Base-by-base conservation (phyloP, 2,888 invertebrate genomes). In the Pyralis farinalis region DNA sequence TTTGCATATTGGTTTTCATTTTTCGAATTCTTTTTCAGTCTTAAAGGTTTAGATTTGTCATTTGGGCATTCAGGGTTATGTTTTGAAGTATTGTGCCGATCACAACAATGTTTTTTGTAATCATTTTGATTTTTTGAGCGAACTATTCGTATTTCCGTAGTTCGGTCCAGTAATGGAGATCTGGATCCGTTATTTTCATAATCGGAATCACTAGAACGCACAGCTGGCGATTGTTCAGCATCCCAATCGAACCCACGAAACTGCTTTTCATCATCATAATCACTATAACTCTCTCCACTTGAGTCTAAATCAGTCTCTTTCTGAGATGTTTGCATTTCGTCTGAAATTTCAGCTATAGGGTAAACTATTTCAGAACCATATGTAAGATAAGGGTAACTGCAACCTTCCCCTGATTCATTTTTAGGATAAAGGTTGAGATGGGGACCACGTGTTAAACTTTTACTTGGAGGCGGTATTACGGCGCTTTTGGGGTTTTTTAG, bases 271-370 rank as follows among this genome's bases (percentile, higher is more conserved):
- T 91, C 92, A 47, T 93, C 92, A 53, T 90, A 91, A 63, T 92
- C 92, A 44, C 91, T 91, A 53, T 91, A 92, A 45, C 92, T 92
- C 53, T 91, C 90, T 12, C 90, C 91, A 33, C 90, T 88, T 0
- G 92, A 92, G 53, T 90, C 90, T 45, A 91, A 60, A 60, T 92
- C 92, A 0, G 91, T 91, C 60, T 92, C 92, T 31, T 92, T 91
- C 53, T 92, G 92, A 0, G 92, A 92, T 7, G 92, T 92, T 66
- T 92, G 92, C 84, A 92, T 93, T 73, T 96, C 95, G 62, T 95
- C 96, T 0, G 94, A 93, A 68, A 95, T 95, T 79, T 96, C 96
- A 0, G 94, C 95, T 55, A 96, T 96, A 2, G 96, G 95, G 73
- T 96, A 95, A 1, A 95, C 92, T 43, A 94, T 94, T 74, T 95